Evolutionary conservation across 1,140 invertebrate species (phyloP).

Genomic region (Lutraria rhynchaena): DNA sequence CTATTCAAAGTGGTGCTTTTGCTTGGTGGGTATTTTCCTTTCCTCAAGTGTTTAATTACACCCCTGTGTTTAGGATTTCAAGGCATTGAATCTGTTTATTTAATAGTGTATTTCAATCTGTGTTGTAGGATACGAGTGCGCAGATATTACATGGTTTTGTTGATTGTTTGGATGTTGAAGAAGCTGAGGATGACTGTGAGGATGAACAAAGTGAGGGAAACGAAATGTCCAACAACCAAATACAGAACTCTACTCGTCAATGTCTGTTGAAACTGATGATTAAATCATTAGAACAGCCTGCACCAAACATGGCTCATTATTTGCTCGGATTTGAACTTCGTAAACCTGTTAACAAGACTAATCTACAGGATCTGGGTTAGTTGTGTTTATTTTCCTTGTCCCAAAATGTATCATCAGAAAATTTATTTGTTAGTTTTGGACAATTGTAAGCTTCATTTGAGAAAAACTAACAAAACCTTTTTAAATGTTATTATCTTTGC

Average conservation of each 20-base stretch:
- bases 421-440: no score
- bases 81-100: no score
- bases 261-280: slow-evolving; percentile 88
- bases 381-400: no score
- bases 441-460: no score
- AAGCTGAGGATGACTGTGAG: slow-evolving; percentile 62
- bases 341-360: slow-evolving; percentile 81
- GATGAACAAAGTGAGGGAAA: slow-evolving; percentile 11
- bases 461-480: no score
- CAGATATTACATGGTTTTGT: slow-evolving; percentile 91
- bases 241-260: slow-evolving; percentile 73
- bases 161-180: slow-evolving; percentile 91
- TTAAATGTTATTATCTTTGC: no score
- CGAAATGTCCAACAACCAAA: slow-evolving; percentile 20
- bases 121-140: slow-evolving; percentile 68
- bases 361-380: slow-evolving; percentile 83
- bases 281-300: slow-evolving; percentile 88
- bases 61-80: no score
- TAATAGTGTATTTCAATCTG: no score
- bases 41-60: no score
- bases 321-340: slow-evolving; percentile 92
- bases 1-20: no score
- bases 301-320: slow-evolving; percentile 94
- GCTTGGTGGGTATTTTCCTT: no score
- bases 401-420: no score